Evolutionary conservation across 2,113 vertebrate genomes (phyloP).

Genomic region (Amblyornis subalaris): DNA sequence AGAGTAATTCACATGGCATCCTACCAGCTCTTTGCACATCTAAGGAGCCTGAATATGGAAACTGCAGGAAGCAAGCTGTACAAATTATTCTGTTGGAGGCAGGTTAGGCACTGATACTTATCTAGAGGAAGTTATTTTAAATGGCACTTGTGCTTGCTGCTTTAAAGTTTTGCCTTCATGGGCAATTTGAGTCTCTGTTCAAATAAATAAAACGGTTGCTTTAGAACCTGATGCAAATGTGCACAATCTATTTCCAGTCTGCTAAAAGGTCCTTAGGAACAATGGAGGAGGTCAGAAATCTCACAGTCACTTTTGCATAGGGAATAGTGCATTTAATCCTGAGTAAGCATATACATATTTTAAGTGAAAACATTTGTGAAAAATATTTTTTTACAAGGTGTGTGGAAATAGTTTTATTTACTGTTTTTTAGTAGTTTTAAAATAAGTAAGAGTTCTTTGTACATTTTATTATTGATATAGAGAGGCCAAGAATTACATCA

Average conservation of each 20-base stretch:
- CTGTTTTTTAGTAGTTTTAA: neutral
- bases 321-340: neutral
- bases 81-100: neutral
- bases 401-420: neutral
- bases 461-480: slow-evolving; percentile 66
- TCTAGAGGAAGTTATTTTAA: slow-evolving; percentile 43
- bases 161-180: slow-evolving; percentile 30
- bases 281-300: neutral
- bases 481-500: slow-evolving; percentile 95
- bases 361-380: neutral
- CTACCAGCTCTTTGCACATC: neutral
- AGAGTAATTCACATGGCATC: neutral
- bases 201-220: slow-evolving; percentile 34
- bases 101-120: neutral
- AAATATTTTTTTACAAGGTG: neutral
- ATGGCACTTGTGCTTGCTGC: neutral
- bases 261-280: neutral
- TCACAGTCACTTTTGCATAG: neutral
- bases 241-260: neutral
- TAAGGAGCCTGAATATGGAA: neutral
- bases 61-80: neutral
- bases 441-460: neutral
- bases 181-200: slow-evolving; percentile 18
- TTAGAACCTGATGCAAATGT: slow-evolving; percentile 17
- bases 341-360: neutral